Percentiles rank a stretch among this genome's conserved stretches.
Evolutionary conservation across 2,797 vertebrate species (phyloP).

Genomic region (Anas flavirostris): DNA sequence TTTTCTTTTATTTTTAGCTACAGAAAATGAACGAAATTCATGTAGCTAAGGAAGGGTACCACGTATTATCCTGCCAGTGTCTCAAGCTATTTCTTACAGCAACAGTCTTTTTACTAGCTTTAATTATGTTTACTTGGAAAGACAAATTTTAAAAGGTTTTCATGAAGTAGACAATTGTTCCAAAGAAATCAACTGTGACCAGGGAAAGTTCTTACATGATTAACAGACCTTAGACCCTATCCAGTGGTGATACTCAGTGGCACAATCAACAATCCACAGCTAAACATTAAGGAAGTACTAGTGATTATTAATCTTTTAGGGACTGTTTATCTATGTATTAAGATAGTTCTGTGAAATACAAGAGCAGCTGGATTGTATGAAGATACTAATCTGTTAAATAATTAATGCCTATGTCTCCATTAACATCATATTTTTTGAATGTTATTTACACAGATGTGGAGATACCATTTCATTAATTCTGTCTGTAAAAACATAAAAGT

Average conservation of each 20-base stretch:
- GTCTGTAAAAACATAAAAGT: not conserved
- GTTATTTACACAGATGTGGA: not conserved
- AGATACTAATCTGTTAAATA: not conserved
- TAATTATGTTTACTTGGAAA: not conserved
- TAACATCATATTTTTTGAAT: not conserved
- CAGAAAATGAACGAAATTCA: not conserved
- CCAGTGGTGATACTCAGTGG: rapidly evolving
- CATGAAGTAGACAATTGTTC: not conserved
- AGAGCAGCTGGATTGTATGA: not conserved
- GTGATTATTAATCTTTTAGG: not conserved
- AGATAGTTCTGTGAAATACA: not conserved
- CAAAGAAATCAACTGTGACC: not conserved
- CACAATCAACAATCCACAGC: not conserved
- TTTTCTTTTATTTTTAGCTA: not conserved
- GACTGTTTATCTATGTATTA: not conserved
- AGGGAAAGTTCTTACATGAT: not conserved
- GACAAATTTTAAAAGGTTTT: not conserved
- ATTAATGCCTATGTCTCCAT: not conserved
- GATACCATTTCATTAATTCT: not conserved
- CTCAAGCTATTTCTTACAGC: not conserved
- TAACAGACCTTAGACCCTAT: not conserved
- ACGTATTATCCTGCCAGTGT: not conserved
- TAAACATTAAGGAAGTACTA: not conserved
- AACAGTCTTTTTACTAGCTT: not conserved
- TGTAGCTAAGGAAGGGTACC: not conserved